Evolutionary conservation across 37 sponge, comb jelly and placozoan genomes (phyloP), one percentile per base, ranked within the genome.

Genomic region (Geodia barretti): DNA sequence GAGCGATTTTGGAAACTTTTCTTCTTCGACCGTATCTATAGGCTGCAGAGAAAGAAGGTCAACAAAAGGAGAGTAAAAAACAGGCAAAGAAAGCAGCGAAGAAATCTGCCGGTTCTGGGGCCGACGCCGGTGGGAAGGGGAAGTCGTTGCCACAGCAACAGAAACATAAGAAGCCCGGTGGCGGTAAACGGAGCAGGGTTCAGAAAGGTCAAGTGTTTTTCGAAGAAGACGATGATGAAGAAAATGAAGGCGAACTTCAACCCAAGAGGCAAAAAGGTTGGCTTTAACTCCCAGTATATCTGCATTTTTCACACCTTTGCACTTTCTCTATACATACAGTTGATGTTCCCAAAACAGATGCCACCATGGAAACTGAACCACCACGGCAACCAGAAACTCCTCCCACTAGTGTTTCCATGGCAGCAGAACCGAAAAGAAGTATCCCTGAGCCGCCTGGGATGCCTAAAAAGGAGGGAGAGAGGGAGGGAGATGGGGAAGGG

Each of bases 21-120:
- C n/a, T n/a, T n/a, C n/a, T n/a, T n/a, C n/a, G n/a, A n/a, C n/a
- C n/a, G n/a, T 78, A 3, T n/a, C n/a, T 62, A 0, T 32, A 80
- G 87, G 87, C 75, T 28, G 87, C 79, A 39, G 75, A 80, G 61
- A 80, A 80, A 59, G 80, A 86, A 32, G 75, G 76, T 1, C 38
- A 66, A 37, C 60, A 73, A 21, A 79, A 74, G 74, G 80, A 80
- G 4, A 77, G 75, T 30, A 59, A 62, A 33, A 75, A 81, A 72
- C 54, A 76, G 64, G 33, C 7, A 19, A 87, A 54, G 76, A 87
- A 79, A 37, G 41, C 25, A 37, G 77, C 69, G 41, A 84, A 77
- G 21, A 33, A 34, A 74, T 0, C 34, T n/a, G 28, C 26, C 4
- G 42, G 74, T 68, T 28, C 54, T 3, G 4, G 1, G 9, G 34